Base-by-base conservation (phyloP, 1,140 invertebrate genomes). In the Philotrypesis tridentata region DNA sequence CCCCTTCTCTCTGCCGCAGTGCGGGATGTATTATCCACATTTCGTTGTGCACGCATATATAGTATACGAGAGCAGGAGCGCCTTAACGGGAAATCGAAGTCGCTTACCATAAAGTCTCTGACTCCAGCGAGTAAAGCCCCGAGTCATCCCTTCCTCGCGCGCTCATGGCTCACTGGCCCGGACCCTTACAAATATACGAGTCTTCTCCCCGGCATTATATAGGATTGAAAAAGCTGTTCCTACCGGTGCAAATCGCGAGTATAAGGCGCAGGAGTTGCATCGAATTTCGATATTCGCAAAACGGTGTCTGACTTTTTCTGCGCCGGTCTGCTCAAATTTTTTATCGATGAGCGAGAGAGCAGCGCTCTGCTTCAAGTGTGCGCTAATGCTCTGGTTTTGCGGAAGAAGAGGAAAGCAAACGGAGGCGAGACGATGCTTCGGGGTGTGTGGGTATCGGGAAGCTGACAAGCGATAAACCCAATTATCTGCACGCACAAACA, bases 1-100 rank as follows among this genome's bases (percentile, higher is more conserved):
- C 33, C 27, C 48, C 37, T 27, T 33, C 40, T 14, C 43, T 2
- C 43, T 67, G 9, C 61, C 71, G 27, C 40, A 17, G 2, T 0
- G 12, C 33, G n/a, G 4, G 23, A 65, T 70, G 21, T 55, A 55
- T 55, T 55, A 55, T 55, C 48, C 48, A 55, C 48, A 55, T 79
- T 12, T 27, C 61, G 74, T 0, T 65, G 74, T 76, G 12, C 61
- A 67, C 60, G 17, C 60, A n/a, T 43, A 76, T 29, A n/a, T n/a
- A n/a, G n/a, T n/a, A n/a, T n/a, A n/a, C 23, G 74, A 63, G 31
- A 37, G n/a, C 14, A 43, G 17, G 21, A 63, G 21, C 55, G 80
- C 83, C 86, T 87, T 88, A 88, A 88, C 87, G 87, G 87, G 87
- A 87, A 88, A 88, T 88, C 87, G 87, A 88, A 88, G 83, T 86